Percentiles rank a stretch among this genome's conserved stretches.
phyloP scores from a whole-genome alignment of 2,888 invertebrate genomes.

The Limenitis camilla region DNA sequence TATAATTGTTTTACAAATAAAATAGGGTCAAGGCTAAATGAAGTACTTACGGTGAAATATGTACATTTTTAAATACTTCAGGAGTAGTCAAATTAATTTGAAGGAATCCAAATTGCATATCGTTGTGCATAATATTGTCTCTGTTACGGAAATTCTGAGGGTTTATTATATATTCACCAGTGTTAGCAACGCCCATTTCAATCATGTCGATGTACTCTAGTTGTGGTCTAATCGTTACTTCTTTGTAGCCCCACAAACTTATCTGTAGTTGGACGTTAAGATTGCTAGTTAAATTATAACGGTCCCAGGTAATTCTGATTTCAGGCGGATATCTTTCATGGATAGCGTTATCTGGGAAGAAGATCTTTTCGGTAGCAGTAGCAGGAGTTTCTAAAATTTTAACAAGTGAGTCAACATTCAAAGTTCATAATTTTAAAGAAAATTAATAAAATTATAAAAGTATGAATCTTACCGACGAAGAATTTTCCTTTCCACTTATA shows the following conservation, averaged over 20 bases:
- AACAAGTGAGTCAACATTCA: slow-evolving; percentile 85
- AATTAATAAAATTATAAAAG: neutral
- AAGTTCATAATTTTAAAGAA: neutral
- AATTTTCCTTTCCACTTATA: slow-evolving; percentile 93
- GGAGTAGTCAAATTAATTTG: slow-evolving; percentile 91
- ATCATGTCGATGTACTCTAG: slow-evolving; percentile 86
- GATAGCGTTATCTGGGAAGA: slow-evolving; percentile 82
- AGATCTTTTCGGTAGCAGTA: slow-evolving; percentile 88
- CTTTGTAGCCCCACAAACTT: slow-evolving; percentile 92
- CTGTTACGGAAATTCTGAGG: slow-evolving; percentile 82
- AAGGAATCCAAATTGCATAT: slow-evolving; percentile 89
- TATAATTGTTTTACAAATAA: neutral
- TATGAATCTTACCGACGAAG: slow-evolving; percentile 83
- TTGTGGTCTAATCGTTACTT: slow-evolving; percentile 86
- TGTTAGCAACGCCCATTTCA: slow-evolving; percentile 78
- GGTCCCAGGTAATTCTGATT: slow-evolving; percentile 88
- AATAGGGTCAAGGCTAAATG: neutral
- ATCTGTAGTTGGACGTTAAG: slow-evolving; percentile 84
- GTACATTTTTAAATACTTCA: slow-evolving; percentile 75
- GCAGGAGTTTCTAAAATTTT: slow-evolving; percentile 86
- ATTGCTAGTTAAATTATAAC: slow-evolving; percentile 88
- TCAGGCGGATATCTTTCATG: slow-evolving; percentile 83
- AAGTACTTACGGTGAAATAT: slow-evolving; percentile 82
- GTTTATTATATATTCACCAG: slow-evolving; percentile 81
- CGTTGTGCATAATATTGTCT: slow-evolving; percentile 79